Evolutionary conservation across 2,797 vertebrate species (phyloP).

Genomic region (Aulostomus chinensis): DNA sequence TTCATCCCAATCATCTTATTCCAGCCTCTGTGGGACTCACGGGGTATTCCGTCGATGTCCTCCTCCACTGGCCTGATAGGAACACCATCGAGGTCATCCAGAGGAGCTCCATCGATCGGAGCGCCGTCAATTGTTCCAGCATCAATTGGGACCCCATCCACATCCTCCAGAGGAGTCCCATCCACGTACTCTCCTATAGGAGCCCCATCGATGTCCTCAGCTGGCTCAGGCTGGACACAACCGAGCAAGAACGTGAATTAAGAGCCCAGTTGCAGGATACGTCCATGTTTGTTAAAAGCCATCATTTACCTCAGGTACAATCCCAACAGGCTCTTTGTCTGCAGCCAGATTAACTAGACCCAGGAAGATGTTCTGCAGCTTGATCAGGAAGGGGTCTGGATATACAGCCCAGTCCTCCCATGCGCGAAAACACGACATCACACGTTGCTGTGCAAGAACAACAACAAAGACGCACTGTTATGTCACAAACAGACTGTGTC

Average conservation of each 20-base stretch:
- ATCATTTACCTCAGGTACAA: conserved; percentile 48
- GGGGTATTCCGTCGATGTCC: conserved; percentile 94
- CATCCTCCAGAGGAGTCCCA: conserved; percentile 88
- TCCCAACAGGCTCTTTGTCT: conserved; percentile 82
- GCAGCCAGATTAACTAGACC: conserved; percentile 92
- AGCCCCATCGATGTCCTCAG: conserved; percentile 93
- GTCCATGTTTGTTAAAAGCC: too few species aligned
- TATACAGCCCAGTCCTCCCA: conserved; percentile 99
- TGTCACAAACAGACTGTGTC: neutral
- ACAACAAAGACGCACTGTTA: neutral
- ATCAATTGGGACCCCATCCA: conserved; percentile 93
- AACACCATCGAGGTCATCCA: conserved; percentile 94
- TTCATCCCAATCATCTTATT: neutral
- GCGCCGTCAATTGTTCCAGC: conserved; percentile 88
- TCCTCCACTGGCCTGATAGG: conserved; percentile 93
- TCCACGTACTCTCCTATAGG: conserved; percentile 94
- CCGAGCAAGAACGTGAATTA: neutral
- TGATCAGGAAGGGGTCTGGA: conserved; percentile 98
- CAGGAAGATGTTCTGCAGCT: conserved; percentile 98
- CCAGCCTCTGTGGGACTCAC: conserved; percentile 75
- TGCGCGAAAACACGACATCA: conserved; percentile 98
- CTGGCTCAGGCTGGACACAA: conserved; percentile 60
- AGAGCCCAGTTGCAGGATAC: too few species aligned
- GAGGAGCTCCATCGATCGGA: conserved; percentile 81
- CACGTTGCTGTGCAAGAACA: conserved; percentile 87